Base-by-base conservation (phyloP, 2,797 vertebrate genomes). In the Taeniopygia guttata region DNA sequence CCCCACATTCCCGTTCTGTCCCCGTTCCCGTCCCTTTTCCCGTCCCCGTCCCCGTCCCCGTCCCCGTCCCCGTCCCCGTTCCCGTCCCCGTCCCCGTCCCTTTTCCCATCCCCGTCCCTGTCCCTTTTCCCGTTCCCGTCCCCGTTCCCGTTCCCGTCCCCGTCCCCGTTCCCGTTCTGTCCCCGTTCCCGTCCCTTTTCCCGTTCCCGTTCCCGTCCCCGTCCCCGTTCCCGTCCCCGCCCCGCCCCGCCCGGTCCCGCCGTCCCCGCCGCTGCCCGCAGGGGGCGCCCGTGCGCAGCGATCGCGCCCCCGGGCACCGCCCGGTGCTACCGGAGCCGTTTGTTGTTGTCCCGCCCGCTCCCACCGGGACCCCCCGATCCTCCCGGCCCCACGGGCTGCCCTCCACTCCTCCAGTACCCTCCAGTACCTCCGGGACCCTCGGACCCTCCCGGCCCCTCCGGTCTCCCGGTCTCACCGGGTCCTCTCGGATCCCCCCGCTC, bases 401-500 rank as follows among this genome's bases (percentile, higher is more conserved):
- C 30, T 10, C 29, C 3, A 10, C 1, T 54, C 32, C 7, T 5
- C 16, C n/a, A n/a, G n/a, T n/a, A n/a, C n/a, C n/a, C n/a, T n/a
- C n/a, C n/a, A n/a, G n/a, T n/a, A n/a, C n/a, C n/a, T 13, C 29
- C 4, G 4, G 6, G 8, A 54, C 40, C 15, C 3, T 6, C 7
- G 6, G 7, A 27, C 46, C 8, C 29, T 27, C 6, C 10, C 9
- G 4, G 13, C 25, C 17, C 32, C n/a, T 27, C 27, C 5, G 3
- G 9, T 15, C 2, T 8, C 30, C 13, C 2, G 2, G 46, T 68
- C 36, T 42, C 62, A 51, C 5, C 1, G 5, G 16, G 17, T 60
- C 9, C 21, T 21, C 8, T 34, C 5, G 2, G 15, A 49, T 51
- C 5, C 11, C 16, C 2, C 13, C 0, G 1, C 18, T 64, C 34